A percentile compares a stretch with the other conserved stretches of the same genome.
These are phyloP conservation scores for Procambarus virginalis DNA, from an alignment of 1,140 invertebrate species.

Conservation along the genomic window DNA sequence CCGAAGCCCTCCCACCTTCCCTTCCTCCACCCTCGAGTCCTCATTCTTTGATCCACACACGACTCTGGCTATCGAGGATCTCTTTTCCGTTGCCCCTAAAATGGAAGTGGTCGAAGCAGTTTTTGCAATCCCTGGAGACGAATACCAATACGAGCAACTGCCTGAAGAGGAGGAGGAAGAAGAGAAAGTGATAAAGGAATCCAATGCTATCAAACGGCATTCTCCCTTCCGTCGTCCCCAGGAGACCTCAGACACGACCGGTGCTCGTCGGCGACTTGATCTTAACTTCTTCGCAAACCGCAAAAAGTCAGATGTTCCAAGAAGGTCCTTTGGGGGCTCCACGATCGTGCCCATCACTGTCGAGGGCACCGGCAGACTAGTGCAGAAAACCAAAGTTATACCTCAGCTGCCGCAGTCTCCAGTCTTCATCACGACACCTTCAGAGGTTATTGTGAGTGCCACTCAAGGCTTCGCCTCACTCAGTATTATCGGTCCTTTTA, in stretches of 20 bases:
- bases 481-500: constrained; percentile 66
- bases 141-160: not conserved
- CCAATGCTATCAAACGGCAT: not conserved
- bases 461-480: constrained; percentile 65
- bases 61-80: constrained; percentile 38
- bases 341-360: constrained; percentile 68
- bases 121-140: not conserved
- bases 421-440: constrained; percentile 32
- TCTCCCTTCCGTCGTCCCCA: constrained; percentile 11
- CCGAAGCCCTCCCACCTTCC: not conserved
- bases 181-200: not conserved
- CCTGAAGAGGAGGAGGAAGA: not conserved
- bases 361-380: constrained; percentile 50
- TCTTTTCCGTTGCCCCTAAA: constrained; percentile 24
- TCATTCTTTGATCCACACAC: constrained; percentile 51
- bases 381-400: not conserved
- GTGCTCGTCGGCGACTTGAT: constrained; percentile 25
- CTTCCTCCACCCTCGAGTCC: constrained; percentile 40
- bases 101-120: not conserved
- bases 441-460: constrained; percentile 64
- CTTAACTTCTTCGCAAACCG: constrained; percentile 48
- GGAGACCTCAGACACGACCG: not conserved
- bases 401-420: not conserved
- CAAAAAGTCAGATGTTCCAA: constrained; percentile 29
- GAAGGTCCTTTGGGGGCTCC: constrained; percentile 34